These are phyloP conservation scores for Campopleginae sp. DNA, from an alignment of 2,888 invertebrate genomes.

Conservation along the genomic window DNA sequence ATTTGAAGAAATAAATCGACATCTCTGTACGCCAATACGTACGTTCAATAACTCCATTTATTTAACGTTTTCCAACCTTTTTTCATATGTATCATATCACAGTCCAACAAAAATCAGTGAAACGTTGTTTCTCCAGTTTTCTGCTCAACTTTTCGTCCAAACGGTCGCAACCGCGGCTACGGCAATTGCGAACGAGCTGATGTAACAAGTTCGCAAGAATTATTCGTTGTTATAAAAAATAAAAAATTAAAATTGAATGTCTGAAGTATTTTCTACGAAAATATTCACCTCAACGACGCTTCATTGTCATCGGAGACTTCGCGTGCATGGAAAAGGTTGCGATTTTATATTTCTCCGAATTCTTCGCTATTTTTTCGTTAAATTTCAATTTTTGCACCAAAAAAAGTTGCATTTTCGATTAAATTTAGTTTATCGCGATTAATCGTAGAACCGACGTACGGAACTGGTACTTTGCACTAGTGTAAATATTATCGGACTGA, in stretches of 20 bases:
- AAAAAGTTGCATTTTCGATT: too few relatives aligned
- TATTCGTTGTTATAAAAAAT: slow-evolving; percentile 31
- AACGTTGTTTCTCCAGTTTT: slow-evolving; percentile 16
- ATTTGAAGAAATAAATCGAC: slow-evolving; percentile 56
- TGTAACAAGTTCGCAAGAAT: slow-evolving; percentile 22
- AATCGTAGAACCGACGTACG: neutral
- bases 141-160: neutral
- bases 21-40: slow-evolving; percentile 14
- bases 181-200: slow-evolving; percentile 17
- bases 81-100: slow-evolving; percentile 49
- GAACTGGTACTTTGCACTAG: neutral
- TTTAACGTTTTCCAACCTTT: slow-evolving; percentile 12
- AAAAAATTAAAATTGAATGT: slow-evolving; percentile 4
- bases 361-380: too few relatives aligned
- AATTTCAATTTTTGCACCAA: too few relatives aligned
- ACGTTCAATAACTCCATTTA: slow-evolving; percentile 31
- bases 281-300: neutral
- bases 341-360: too few relatives aligned
- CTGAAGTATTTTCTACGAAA: neutral
- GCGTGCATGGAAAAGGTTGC: too few relatives aligned
- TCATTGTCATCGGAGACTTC: too few relatives aligned
- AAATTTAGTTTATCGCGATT: neutral
- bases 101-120: neutral
- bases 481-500: slow-evolving; percentile 1
- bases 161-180: slow-evolving; percentile 10